Percentiles rank a stretch among this genome's conserved stretches.
These are phyloP conservation scores for Octopus bimaculoides DNA, from an alignment of 1,140 invertebrate species.

Conservation along the genomic window DNA sequence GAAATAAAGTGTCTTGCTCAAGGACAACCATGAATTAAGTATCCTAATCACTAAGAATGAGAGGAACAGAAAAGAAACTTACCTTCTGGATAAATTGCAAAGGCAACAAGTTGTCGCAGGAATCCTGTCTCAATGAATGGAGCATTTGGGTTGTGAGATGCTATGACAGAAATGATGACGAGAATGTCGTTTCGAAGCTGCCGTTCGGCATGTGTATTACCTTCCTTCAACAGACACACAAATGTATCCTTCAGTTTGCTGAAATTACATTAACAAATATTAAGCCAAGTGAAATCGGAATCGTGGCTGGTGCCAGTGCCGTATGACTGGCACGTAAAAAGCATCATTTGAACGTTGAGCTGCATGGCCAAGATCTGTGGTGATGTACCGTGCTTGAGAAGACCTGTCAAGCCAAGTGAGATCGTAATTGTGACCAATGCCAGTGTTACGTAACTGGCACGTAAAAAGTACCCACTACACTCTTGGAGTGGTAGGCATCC, in stretches of 20 bases:
- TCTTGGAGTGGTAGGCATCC: no score
- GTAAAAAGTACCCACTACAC: no score
- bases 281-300: no score
- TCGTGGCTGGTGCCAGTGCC: no score
- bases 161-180: conserved; percentile 48
- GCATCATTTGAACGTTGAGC: no score
- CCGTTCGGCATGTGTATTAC: conserved; percentile 54
- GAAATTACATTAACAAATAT: conserved; percentile 19
- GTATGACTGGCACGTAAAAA: no score
- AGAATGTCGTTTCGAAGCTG: conserved; percentile 57
- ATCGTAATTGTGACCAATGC: no score
- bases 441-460: no score
- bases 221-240: conserved; percentile 52
- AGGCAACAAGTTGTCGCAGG: conserved; percentile 53
- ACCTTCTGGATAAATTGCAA: conserved; percentile 59
- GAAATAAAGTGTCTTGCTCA: background rate
- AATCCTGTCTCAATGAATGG: conserved; percentile 58
- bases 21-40: background rate
- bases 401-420: no score
- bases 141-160: conserved; percentile 41
- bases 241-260: conserved; percentile 56
- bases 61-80: conserved; percentile 9
- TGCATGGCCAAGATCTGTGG: no score
- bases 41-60: background rate
- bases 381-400: no score